Base-by-base conservation (phyloP, 2,888 invertebrate species). In the Scaptomyza tumidula region DNA sequence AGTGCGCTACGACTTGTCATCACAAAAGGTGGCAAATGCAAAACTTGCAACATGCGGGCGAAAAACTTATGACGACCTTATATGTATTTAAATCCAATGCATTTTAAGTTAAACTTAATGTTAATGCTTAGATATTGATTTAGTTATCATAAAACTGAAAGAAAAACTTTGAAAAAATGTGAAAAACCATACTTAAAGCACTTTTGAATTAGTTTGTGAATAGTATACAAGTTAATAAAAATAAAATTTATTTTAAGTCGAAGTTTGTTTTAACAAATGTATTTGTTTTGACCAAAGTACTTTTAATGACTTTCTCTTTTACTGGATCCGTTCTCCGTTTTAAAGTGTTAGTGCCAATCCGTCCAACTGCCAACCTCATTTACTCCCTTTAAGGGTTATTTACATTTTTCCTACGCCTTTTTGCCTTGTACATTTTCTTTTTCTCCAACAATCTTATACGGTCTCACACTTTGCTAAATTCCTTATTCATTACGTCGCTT, bases 401-500 rank as follows among this genome's bases (percentile, higher is more conserved):
- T 29, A 6, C 29, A 1, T 39, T 31, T 49, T 31, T 4, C 33
- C 9, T 13, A 39, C n/a, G 16, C 14, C 41, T 35, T 19, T 2
- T 11, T 10, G 24, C 4, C 1, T 16, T 13, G 16, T 43, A 14
- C 3, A 41, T 2, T 10, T 19, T 44, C 6, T 16, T 48, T 49
- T 24, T 19, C 13, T 3, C 11, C 14, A 24, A 31, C 29, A 27
- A 41, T 41, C 41, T 46, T 50, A 10, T 37, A 33, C 56, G 54
- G 57, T 35, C 72, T 61, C 60, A 44, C 49, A 68, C 46, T 52
- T 54, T 10, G 7, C 41, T 37, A 39, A 69, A 56, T 54, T 61
- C 56, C 43, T 69, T 77, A 72, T 72, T 78, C 71, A 74, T 83
- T 84, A 72, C 65, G 59, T 33, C 68, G 63, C 84, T 78, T 82